phyloP scores from a whole-genome alignment of 2,113 vertebrate species.

The Athene noctua region DNA sequence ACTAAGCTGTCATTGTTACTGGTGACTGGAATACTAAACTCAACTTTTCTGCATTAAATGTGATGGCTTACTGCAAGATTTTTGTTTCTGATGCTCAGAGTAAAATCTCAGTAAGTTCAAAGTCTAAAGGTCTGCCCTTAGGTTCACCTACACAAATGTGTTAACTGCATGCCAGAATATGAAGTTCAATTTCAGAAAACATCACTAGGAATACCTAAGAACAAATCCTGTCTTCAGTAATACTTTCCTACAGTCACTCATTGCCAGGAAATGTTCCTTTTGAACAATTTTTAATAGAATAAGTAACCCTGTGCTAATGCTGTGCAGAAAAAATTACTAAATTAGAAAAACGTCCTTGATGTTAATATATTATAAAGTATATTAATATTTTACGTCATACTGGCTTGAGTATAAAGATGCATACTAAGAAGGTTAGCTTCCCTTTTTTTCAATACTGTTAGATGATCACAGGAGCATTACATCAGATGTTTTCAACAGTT shows the following conservation, averaged over 20 bases:
- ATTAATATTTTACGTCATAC: not conserved
- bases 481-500: not conserved
- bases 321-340: not conserved
- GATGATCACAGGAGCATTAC: not conserved
- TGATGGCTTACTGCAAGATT: not conserved
- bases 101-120: not conserved
- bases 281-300: not conserved
- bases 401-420: not conserved
- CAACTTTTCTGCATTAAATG: not conserved
- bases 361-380: not conserved
- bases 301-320: not conserved
- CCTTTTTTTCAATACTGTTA: not conserved
- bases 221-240: not conserved
- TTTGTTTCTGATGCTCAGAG: not conserved
- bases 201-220: not conserved
- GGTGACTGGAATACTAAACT: not conserved
- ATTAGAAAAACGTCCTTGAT: not conserved
- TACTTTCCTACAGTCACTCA: not conserved
- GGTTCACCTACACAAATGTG: not conserved
- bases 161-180: not conserved
- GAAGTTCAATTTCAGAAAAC: not conserved
- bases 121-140: not conserved
- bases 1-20: not conserved
- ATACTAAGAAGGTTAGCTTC: not conserved
- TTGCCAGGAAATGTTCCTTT: not conserved